phyloP scores from a whole-genome alignment of 1,140 invertebrate species.

The Brachionus angularis region DNA sequence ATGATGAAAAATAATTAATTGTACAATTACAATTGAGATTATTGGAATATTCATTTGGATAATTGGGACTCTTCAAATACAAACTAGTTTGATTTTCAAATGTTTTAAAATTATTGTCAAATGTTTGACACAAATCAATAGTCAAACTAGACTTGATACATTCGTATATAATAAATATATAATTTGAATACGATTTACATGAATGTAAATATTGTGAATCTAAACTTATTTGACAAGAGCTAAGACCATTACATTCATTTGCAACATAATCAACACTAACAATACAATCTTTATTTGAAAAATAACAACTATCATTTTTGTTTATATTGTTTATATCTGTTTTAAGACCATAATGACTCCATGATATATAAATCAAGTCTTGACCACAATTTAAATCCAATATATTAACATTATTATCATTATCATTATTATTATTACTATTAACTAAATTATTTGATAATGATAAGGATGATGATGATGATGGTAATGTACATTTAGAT shows the following conservation, averaged over 20 bases:
- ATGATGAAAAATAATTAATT: no score
- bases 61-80: constrained; percentile 15
- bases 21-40: constrained; percentile 34
- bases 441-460: no score
- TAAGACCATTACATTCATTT: constrained; percentile 38
- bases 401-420: no score
- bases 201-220: constrained; percentile 41
- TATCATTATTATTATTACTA: no score
- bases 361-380: constrained; percentile 4
- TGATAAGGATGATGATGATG: background rate
- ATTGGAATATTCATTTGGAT: constrained; percentile 35
- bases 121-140: background rate
- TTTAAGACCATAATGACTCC: constrained; percentile 12
- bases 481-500: background rate
- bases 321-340: background rate
- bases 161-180: constrained; percentile 17
- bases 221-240: background rate
- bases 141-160: background rate
- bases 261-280: constrained; percentile 30
- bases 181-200: constrained; percentile 29
- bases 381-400: background rate
- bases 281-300: background rate
- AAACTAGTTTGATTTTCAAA: background rate
- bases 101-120: background rate
- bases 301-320: background rate